phyloP scores from a whole-genome alignment of 1,140 invertebrate genomes.

The Apis florea region DNA sequence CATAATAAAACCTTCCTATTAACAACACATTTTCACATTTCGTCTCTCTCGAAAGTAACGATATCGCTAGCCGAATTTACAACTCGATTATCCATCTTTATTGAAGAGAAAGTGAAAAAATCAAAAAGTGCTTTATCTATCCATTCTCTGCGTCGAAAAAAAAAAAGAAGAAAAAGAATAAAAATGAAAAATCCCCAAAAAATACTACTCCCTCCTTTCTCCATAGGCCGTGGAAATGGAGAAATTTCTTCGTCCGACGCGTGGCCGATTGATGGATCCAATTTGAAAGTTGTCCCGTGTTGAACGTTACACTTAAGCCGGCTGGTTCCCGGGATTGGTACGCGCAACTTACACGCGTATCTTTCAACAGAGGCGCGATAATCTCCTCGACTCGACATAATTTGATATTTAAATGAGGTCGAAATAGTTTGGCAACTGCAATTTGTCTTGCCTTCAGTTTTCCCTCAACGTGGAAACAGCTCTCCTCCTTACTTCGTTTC shows the following conservation, averaged over 20 bases:
- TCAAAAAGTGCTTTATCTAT: too few species aligned
- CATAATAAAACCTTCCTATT: too few species aligned
- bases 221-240: background rate
- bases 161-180: too few species aligned
- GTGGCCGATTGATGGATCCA: conserved; percentile 34
- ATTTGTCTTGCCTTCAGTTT: conserved; percentile 72
- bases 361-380: conserved; percentile 25
- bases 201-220: too few species aligned
- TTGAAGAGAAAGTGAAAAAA: too few species aligned
- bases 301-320: conserved; percentile 29
- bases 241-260: background rate
- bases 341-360: conserved; percentile 28
- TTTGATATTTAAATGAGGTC: conserved; percentile 76
- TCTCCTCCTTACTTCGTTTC: background rate
- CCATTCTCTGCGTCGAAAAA: too few species aligned
- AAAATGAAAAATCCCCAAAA: too few species aligned
- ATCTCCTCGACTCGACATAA: conserved; percentile 57
- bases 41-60: too few species aligned
- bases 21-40: too few species aligned
- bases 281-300: conserved; percentile 33
- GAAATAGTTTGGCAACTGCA: conserved; percentile 74
- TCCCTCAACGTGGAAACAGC: conserved; percentile 19
- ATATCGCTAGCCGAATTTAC: too few species aligned
- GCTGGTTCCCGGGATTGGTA: conserved; percentile 19
- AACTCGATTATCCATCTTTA: too few species aligned